These are phyloP conservation scores for Cyclura pinguis DNA, from an alignment of 2,797 vertebrate species.

Conservation along the genomic window DNA sequence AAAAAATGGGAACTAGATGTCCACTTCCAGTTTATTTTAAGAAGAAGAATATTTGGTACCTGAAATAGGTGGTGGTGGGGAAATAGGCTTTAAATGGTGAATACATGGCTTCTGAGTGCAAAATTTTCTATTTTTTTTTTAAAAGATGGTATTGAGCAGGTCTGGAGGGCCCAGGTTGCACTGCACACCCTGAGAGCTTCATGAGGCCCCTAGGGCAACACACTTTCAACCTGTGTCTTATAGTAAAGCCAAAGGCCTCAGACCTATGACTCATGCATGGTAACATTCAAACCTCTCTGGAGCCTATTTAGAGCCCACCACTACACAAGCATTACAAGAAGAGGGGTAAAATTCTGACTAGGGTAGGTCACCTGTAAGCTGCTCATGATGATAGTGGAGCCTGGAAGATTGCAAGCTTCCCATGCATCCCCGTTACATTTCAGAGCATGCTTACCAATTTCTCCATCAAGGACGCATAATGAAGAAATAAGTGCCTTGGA, in stretches of 20 bases:
- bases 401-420: background rate
- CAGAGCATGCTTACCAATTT: background rate
- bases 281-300: background rate
- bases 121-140: no score
- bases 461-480: background rate
- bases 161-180: no score
- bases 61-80: no score
- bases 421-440: background rate
- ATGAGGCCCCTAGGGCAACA: no score
- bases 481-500: background rate
- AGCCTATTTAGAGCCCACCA: background rate
- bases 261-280: background rate
- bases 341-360: no score
- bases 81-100: background rate
- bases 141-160: no score
- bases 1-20: no score
- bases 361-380: background rate
- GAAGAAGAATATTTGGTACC: no score
- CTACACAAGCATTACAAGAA: background rate
- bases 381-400: background rate
- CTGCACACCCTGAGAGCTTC: no score
- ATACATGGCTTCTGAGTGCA: background rate
- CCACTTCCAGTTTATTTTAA: no score
- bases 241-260: background rate
- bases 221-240: no score